These are phyloP conservation scores for Phainopepla nitens DNA, from an alignment of 2,113 vertebrate genomes.

Conservation along the genomic window DNA sequence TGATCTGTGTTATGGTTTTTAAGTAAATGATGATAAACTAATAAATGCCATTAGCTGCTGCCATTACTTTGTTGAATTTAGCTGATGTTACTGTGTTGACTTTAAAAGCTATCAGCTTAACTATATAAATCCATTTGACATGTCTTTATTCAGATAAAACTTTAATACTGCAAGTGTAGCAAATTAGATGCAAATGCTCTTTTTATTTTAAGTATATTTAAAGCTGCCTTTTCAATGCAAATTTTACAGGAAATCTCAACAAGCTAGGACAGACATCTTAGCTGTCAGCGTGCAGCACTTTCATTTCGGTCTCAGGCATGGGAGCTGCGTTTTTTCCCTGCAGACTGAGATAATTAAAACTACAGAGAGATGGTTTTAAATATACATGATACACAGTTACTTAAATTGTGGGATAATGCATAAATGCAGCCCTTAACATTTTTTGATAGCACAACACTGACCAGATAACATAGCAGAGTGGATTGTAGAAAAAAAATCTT, in stretches of 20 bases:
- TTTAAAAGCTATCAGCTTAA: conserved; percentile 86
- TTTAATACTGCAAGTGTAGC: conserved; percentile 93
- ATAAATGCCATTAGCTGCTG: conserved; percentile 80
- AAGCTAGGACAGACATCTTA: conserved; percentile 84
- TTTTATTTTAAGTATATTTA: conserved; percentile 93
- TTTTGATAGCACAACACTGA: conserved; percentile 61
- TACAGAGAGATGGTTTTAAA: conserved; percentile 80
- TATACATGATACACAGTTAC: conserved; percentile 77
- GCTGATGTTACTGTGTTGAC: conserved; percentile 73
- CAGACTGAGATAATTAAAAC: conserved; percentile 85
- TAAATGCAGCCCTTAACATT: conserved; percentile 72
- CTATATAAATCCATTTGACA: conserved; percentile 96
- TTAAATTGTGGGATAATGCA: conserved; percentile 73
- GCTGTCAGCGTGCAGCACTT: conserved; percentile 78
- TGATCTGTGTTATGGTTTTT: conserved; percentile 82
- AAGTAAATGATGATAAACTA: conserved; percentile 85
- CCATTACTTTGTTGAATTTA: conserved; percentile 79
- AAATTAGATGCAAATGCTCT: conserved; percentile 98
- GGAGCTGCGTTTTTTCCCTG: conserved; percentile 72
- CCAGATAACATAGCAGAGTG: neutral
- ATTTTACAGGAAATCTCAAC: conserved; percentile 89
- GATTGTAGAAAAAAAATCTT: neutral
- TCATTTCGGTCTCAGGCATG: conserved; percentile 73
- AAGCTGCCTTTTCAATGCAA: conserved; percentile 88
- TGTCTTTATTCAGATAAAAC: conserved; percentile 98